Conservation (phyloP, 2,888 invertebrate genomes). For the Amphipyra berbera region DNA sequence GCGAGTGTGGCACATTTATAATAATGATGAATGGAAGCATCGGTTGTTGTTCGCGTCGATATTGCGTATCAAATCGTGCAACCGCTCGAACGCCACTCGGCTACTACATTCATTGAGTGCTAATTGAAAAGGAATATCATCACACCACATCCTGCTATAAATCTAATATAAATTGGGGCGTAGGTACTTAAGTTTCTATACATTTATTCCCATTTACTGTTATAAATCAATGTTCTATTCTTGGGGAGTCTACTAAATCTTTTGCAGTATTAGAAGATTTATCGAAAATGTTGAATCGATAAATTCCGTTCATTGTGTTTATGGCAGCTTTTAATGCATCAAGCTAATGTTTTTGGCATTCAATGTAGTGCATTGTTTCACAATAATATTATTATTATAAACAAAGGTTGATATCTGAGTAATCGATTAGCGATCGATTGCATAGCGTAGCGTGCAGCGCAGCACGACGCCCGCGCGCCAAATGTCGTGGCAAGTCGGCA, state of each 20-base stretch:
- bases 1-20: slow-evolving; percentile 89
- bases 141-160: slow-evolving; percentile 80
- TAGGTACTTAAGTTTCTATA: slow-evolving; percentile 68
- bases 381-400: slow-evolving; percentile 54
- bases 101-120: slow-evolving; percentile 79
- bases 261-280: slow-evolving; percentile 53
- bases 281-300: slow-evolving; percentile 44
- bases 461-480: slow-evolving; percentile 64
- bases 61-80: slow-evolving; percentile 85
- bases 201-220: slow-evolving; percentile 63
- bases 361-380: slow-evolving; percentile 26
- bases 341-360: slow-evolving; percentile 38
- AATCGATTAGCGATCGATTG: slow-evolving; percentile 67
- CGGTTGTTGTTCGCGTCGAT: slow-evolving; percentile 83
- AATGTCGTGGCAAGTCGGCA: slow-evolving; percentile 60
- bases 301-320: slow-evolving; percentile 36
- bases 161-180: slow-evolving; percentile 84
- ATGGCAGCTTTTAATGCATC: slow-evolving; percentile 32
- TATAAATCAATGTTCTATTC: slow-evolving; percentile 74
- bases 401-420: slow-evolving; percentile 53
- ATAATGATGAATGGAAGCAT: slow-evolving; percentile 89
- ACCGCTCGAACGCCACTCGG: slow-evolving; percentile 77
- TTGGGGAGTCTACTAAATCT: slow-evolving; percentile 54
- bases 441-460: slow-evolving; percentile 47
- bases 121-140: slow-evolving; percentile 88